These are phyloP conservation scores for Venturia canescens DNA, from an alignment of 1,140 invertebrate species.

Conservation along the genomic window DNA sequence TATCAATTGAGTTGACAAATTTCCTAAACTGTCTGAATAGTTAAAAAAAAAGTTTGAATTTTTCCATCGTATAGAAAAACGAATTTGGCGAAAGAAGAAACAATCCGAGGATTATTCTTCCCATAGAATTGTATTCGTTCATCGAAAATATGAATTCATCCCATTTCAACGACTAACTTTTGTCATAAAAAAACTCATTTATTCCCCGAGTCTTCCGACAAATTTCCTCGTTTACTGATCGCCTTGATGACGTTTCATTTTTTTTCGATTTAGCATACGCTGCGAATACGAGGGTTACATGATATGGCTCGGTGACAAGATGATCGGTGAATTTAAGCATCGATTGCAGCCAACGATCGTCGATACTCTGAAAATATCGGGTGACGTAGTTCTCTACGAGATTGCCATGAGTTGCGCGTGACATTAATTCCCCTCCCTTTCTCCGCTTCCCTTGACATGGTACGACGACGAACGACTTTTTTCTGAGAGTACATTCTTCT, in stretches of 20 bases:
- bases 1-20: no score
- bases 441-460: background rate
- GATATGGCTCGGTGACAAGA: slow-evolving; percentile 71
- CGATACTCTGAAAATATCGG: slow-evolving; percentile 70
- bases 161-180: no score
- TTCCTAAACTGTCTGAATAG: no score
- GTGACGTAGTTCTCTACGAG: slow-evolving; percentile 70
- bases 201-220: no score
- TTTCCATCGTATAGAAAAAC: no score
- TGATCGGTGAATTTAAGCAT: slow-evolving; percentile 72
- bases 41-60: no score
- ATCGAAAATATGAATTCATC: no score
- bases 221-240: background rate
- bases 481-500: slow-evolving; percentile 50
- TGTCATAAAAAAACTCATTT: no score
- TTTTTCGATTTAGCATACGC: slow-evolving; percentile 62
- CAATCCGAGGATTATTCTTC: no score
- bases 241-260: slow-evolving; percentile 39
- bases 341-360: slow-evolving; percentile 63
- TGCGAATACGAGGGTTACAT: slow-evolving; percentile 68
- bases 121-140: no score
- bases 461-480: background rate
- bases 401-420: slow-evolving; percentile 57
- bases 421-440: slow-evolving; percentile 13
- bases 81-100: no score